Evolutionary conservation across 2,113 vertebrate genomes (phyloP), one percentile per base, ranked within the genome.

Genomic region (Barnardius zonarius): DNA sequence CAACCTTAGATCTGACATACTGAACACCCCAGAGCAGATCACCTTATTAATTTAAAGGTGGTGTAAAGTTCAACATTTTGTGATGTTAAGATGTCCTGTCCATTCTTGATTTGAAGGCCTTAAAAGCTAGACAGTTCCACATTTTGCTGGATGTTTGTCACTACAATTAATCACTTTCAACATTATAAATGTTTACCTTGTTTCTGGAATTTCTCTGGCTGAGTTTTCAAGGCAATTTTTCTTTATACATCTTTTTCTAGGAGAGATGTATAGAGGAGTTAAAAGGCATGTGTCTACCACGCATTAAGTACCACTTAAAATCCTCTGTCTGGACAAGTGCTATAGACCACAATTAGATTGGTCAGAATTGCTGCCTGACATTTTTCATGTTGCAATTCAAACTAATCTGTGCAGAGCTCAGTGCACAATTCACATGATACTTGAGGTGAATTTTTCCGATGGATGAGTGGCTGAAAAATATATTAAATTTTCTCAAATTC

Each of bases 311-410:
- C 28, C 15, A 49, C 49, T 66, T 78, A 35, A 95, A 92, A 87
- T 72, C 70, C 70, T 66, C n/a, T 85, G 49, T 81, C 84, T 91
- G 92, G 57, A 51, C 39, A 64, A 78, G 25, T 39, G 66, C 46
- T 94, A 5, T 13, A 92, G 68, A 87, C n/a, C 78, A 82, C 87
- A 87, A 72, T 61, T 68, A 90, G 55, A 78, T 33, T 0, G 3
- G 18, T 55, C 52, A n/a, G 57, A 91, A 76, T 13, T 68, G 25
- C 77, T 64, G 61, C 69, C 87, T 82, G 66, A 51, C 52, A 83
- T 85, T 87, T 94, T 91, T 87, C 88, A 79, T 70, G 35, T 61
- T 86, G 44, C 78, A 90, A 15, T 61, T 96, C 84, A 61, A 61
- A 33, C 28, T 43, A 35, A 89, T 86, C 84, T 68, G 28, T 46